These are phyloP conservation scores for Bradypodion pumilum DNA, from an alignment of 2,797 vertebrate genomes.

Conservation along the genomic window DNA sequence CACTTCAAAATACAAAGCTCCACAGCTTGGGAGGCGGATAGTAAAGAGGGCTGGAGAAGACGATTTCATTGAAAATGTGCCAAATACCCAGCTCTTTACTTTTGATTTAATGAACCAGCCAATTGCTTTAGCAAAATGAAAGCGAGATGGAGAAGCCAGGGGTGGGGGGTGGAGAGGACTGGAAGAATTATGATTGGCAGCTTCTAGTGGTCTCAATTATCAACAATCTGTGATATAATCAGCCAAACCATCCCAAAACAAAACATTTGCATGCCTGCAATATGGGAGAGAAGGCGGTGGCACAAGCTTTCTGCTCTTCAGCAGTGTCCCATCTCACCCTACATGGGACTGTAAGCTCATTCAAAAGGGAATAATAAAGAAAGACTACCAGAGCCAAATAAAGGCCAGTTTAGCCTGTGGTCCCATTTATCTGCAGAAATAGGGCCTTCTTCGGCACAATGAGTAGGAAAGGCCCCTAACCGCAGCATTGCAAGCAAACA, in stretches of 20 bases:
- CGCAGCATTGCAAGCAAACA: background rate
- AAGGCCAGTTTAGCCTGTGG: background rate
- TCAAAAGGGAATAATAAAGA: background rate
- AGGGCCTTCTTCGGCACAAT: background rate
- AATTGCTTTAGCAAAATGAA: background rate
- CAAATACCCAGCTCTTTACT: background rate
- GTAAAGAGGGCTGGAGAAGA: conserved; percentile 11
- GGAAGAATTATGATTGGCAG: background rate
- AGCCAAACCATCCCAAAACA: conserved; percentile 1
- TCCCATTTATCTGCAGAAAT: too few relatives aligned
- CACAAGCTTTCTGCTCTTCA: too few relatives aligned
- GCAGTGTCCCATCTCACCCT: background rate
- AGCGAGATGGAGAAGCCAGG: background rate
- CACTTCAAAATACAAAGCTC: conserved; percentile 42
- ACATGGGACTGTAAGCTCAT: background rate
- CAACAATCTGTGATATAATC: conserved; percentile 1
- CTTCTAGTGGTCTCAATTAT: background rate
- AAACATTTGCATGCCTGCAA: background rate
- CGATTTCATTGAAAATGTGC: conserved; percentile 33
- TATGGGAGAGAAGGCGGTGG: background rate
- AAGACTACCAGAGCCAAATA: background rate
- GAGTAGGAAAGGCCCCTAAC: background rate
- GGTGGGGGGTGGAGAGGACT: background rate
- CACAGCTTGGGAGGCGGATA: conserved; percentile 47
- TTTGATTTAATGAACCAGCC: conserved; percentile 4